These are phyloP conservation scores for Numenius phaeopus DNA, from an alignment of 2,797 vertebrate species.

Conservation along the genomic window DNA sequence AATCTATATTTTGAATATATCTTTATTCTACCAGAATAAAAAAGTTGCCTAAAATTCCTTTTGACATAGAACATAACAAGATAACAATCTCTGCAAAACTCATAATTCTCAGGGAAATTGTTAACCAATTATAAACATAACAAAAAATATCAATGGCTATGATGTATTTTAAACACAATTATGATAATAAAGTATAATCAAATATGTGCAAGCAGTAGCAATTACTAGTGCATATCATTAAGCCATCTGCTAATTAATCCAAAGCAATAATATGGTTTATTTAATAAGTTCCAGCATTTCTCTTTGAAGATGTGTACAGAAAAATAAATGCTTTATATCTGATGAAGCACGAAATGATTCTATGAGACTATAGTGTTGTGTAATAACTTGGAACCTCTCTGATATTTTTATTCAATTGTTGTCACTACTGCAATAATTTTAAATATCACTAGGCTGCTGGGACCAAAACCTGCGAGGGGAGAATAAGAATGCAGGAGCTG, in stretches of 20 bases:
- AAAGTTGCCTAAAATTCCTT: constrained; percentile 15
- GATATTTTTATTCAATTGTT: constrained; percentile 27
- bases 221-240: constrained; percentile 69
- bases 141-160: constrained; percentile 56
- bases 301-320: constrained; percentile 47
- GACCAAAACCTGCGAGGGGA: not conserved
- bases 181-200: constrained; percentile 58
- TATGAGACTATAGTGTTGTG: not conserved
- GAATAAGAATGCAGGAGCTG: not conserved
- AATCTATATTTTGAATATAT: constrained; percentile 26
- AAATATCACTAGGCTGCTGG: not conserved
- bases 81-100: constrained; percentile 28
- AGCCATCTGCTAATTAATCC: constrained; percentile 67
- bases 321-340: constrained; percentile 42
- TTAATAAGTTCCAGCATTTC: constrained; percentile 56
- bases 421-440: not conserved
- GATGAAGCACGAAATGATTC: constrained; percentile 36
- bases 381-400: constrained; percentile 4
- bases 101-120: constrained; percentile 56
- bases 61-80: not conserved
- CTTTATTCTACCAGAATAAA: not conserved
- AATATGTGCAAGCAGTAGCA: constrained; percentile 58
- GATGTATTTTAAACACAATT: constrained; percentile 68
- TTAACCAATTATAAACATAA: constrained; percentile 47
- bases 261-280: constrained; percentile 58